Conservation (phyloP, 1,140 invertebrate species). For the Anastrepha ludens region DNA sequence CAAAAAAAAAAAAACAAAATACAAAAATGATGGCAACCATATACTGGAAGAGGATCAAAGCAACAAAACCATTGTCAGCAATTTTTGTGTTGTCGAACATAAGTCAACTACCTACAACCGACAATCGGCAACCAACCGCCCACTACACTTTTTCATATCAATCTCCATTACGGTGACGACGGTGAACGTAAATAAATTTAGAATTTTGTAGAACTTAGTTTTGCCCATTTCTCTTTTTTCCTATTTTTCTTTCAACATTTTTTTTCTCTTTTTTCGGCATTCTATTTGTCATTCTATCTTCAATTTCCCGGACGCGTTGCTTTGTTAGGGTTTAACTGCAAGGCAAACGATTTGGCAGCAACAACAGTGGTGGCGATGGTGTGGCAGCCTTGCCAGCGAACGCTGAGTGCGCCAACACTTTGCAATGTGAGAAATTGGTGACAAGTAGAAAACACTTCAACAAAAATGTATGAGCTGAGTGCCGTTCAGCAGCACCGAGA, state of each 20-base stretch:
- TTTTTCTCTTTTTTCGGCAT: neutral
- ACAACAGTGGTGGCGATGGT: neutral
- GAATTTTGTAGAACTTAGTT: constrained; percentile 25
- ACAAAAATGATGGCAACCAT: neutral
- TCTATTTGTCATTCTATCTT: constrained; percentile 20
- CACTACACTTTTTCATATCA: neutral
- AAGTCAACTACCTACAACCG: no score
- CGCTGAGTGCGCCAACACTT: constrained; percentile 40
- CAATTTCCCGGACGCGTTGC: constrained; percentile 31
- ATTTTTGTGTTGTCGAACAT: no score
- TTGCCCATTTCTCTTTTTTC: constrained; percentile 4
- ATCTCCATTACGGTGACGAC: neutral
- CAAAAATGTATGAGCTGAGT: constrained; percentile 18
- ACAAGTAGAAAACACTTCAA: constrained; percentile 47
- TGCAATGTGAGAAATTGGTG: constrained; percentile 53
- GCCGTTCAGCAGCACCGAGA: neutral
- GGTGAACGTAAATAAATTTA: constrained; percentile 20
- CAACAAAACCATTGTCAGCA: no score
- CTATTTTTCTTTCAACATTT: neutral
- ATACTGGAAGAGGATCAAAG: neutral
- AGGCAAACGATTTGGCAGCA: constrained; percentile 28
- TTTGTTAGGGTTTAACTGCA: constrained; percentile 6
- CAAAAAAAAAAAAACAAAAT: neutral
- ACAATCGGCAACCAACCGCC: neutral
- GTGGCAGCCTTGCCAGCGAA: neutral